Evolutionary conservation across 2,888 invertebrate genomes (phyloP), one percentile per base, ranked within the genome.

Genomic region (Drosophila pullipes): DNA sequence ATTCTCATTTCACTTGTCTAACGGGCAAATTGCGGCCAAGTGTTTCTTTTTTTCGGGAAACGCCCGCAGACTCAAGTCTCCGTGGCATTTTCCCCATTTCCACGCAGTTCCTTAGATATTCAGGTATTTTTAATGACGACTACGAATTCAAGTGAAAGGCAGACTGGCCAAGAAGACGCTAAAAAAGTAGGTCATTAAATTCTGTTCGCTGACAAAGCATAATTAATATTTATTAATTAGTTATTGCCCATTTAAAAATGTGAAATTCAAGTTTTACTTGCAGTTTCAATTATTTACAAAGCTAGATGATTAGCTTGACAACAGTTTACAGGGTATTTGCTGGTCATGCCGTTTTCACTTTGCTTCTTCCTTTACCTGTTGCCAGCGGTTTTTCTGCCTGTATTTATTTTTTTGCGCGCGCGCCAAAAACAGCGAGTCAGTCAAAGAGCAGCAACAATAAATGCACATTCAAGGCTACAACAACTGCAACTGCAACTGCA

Each of bases 391-490:
- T 58, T 73, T 35, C 13, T 65, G 54, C 28, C 58, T 61, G 74
- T 62, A 65, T 70, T 39, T 60, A 52, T 70, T 37, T 76, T 74
- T 74, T 74, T 69, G 62, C 82, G 73, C 80, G 81, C 85, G 89
- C 89, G 89, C 85, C 88, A 82, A 85, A 89, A 85, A 82, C 78
- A 66, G 73, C 76, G 60, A 72, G 49, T 67, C 54, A 62, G 59
- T 71, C 71, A 78, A 78, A 76, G 68, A 73, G 70, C 75, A 78
- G 73, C 77, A 70, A 75, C 81, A 85, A 78, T 78, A 84, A 83
- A 87, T 87, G 90, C 90, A 85, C 88, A 87, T 85, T 85, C 85
- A 85, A 85, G 85, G 85, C 85, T 85, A 69, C 81, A 85, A 73
- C 69, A 81, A 13, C 65, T 59, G 47, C 65, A 59, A 13, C 65